Evolutionary conservation across 2,888 invertebrate genomes (phyloP).

Genomic region (Rhamnusium bicolor): DNA sequence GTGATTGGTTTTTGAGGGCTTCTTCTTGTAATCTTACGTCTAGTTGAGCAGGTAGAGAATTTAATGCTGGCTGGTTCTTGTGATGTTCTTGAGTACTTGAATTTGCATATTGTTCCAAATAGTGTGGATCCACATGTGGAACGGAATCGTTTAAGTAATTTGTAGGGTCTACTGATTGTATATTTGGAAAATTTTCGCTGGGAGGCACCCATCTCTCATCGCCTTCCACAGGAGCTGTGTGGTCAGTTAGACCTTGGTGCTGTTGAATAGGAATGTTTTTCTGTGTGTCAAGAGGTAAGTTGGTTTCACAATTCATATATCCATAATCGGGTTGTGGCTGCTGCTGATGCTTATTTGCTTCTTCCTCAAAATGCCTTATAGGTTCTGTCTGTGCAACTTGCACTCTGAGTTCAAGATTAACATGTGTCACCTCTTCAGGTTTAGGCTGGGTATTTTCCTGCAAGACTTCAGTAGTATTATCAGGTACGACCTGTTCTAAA

Average conservation of each 20-base stretch:
- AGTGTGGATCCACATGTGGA: conserved; percentile 48
- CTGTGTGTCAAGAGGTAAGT: conserved; percentile 67
- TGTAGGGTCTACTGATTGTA: conserved; percentile 51
- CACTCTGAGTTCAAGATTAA: conserved; percentile 59
- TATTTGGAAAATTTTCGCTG: conserved; percentile 66
- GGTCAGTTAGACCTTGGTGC: conserved; percentile 66
- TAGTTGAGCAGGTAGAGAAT: conserved; percentile 55
- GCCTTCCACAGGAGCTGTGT: conserved; percentile 69
- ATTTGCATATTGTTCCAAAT: conserved; percentile 54
- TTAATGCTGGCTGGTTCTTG: conserved; percentile 46
- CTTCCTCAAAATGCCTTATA: conserved; percentile 42
- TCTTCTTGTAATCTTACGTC: conserved; percentile 65
- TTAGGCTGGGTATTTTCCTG: conserved; percentile 34
- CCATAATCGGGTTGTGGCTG: conserved; percentile 46
- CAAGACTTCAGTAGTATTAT: conserved; percentile 53
- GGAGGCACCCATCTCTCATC: conserved; percentile 80
- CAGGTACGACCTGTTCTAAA: conserved; percentile 65
- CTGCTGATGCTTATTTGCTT: conserved; percentile 32
- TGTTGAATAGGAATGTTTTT: conserved; percentile 59
- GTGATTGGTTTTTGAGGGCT: conserved; percentile 66
- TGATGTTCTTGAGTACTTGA: conserved; percentile 49
- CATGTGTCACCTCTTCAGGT: conserved; percentile 49
- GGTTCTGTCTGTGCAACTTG: conserved; percentile 51
- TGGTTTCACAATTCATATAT: conserved; percentile 61
- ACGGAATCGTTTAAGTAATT: conserved; percentile 50